Evolutionary conservation across 2,888 invertebrate genomes (phyloP).

Genomic region (Plemyria rubiginata): DNA sequence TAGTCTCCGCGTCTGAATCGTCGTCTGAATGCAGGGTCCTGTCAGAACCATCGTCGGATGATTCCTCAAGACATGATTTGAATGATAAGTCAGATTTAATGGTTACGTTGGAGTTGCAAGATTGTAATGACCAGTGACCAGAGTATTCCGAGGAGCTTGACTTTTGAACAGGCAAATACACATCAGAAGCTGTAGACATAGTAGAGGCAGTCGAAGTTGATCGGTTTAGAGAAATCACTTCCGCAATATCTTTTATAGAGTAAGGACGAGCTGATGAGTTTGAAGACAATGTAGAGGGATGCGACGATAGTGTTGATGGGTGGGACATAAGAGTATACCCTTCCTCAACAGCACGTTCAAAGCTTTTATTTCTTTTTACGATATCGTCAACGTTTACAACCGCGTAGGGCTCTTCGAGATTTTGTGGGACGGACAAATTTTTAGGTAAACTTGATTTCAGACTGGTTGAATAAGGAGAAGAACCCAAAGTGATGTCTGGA

Average conservation of each 20-base stretch:
- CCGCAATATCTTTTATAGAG: constrained; percentile 76
- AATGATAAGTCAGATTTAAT: constrained; percentile 73
- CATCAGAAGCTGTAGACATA: constrained; percentile 70
- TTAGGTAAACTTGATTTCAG: constrained; percentile 57
- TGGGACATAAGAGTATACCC: constrained; percentile 66
- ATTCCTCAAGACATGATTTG: constrained; percentile 73
- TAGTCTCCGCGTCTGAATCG: constrained; percentile 76
- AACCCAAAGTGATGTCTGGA: constrained; percentile 72
- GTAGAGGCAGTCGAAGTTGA: constrained; percentile 67
- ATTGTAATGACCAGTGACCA: constrained; percentile 74
- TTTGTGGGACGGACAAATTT: constrained; percentile 70
- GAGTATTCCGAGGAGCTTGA: constrained; percentile 80
- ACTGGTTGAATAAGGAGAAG: constrained; percentile 65
- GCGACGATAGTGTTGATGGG: constrained; percentile 64
- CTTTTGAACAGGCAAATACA: constrained; percentile 67
- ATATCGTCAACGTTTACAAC: constrained; percentile 65
- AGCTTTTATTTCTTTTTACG: constrained; percentile 53
- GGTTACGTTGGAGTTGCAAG: constrained; percentile 75
- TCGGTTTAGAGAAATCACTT: constrained; percentile 69
- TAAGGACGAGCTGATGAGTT: constrained; percentile 64
- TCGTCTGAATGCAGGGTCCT: constrained; percentile 75
- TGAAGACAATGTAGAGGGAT: constrained; percentile 65
- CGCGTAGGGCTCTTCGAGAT: constrained; percentile 73
- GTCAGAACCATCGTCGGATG: constrained; percentile 72
- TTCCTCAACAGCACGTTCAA: constrained; percentile 47